Evolutionary conservation across 1,140 invertebrate genomes (phyloP), one percentile per base, ranked within the genome.

Genomic region (Neodiprion pinetum): DNA sequence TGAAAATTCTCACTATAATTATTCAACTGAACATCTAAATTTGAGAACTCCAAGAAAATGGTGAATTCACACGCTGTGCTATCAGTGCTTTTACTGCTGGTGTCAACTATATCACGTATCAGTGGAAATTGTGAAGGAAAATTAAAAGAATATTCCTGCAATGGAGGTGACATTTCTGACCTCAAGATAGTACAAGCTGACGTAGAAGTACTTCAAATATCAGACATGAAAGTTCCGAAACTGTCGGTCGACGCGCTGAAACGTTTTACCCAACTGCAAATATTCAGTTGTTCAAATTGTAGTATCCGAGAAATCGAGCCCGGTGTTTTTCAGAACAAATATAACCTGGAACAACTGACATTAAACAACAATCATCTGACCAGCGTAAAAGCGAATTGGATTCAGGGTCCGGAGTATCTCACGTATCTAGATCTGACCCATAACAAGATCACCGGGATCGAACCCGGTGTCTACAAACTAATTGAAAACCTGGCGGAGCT

Each of bases 371-470:
- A 88, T 73, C 67, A 76, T 5, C 71, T 89, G 1, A 76, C 74
- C 1, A 78, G 71, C 0, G 76, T 88, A 0, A 78, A 75, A 9
- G 81, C 78, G 0, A 68, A 75, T 0, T 89, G 85, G 87, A 83
- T 88, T 73, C 72, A 81, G 1, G 81, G 82, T 11, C 73, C 88
- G 1, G 48, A 77, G 9, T 80, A 75, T n/a, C 71, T 89, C 9
- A 88, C 84, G 1, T 88, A 84, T 70, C 75, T 88, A 1, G 85
- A 89, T 72, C 68, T 88, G 0, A 88, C 85, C 23, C 85, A 87
- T 75, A 89, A 89, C 48, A 21, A 80, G 11, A 87, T 89, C 72
- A 74, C 76, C 7, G 74, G 73, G 0, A 86, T 88, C 47, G 87
- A 89, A 1, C 72, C 80, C 21, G 82, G 77, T 0, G 84, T 87